These are phyloP conservation scores for Hipparchia semele DNA, from an alignment of 2,888 invertebrate species.

Conservation along the genomic window DNA sequence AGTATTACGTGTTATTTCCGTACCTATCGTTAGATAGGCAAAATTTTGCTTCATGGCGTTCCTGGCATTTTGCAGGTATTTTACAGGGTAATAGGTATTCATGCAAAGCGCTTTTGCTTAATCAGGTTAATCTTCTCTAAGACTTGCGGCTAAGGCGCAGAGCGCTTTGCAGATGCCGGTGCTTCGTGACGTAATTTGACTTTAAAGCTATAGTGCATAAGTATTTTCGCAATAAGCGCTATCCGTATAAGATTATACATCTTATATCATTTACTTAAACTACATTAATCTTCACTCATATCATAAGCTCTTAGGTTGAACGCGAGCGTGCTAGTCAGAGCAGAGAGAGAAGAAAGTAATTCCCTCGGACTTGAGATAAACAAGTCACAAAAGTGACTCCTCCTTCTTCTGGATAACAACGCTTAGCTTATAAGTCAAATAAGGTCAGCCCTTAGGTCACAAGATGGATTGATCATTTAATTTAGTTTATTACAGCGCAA, in stretches of 20 bases:
- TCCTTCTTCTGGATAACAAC: too few relatives aligned
- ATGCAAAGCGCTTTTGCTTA: neutral
- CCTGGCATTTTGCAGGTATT: neutral
- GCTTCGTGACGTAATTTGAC: slow-evolving; percentile 2
- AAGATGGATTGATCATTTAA: too few relatives aligned
- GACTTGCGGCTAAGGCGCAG: neutral
- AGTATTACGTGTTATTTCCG: slow-evolving; percentile 37
- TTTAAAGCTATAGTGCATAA: neutral
- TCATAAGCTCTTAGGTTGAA: too few relatives aligned
- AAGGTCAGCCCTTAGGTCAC: too few relatives aligned
- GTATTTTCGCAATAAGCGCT: neutral
- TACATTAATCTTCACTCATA: too few relatives aligned
- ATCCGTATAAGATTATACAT: neutral
- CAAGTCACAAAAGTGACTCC: too few relatives aligned
- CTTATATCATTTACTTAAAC: too few relatives aligned
- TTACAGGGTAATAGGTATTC: neutral
- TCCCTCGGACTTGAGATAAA: too few relatives aligned
- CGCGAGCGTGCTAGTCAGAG: too few relatives aligned
- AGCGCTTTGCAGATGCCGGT: neutral
- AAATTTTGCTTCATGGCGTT: slow-evolving; percentile 19
- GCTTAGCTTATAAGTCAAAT: too few relatives aligned
- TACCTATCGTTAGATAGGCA: slow-evolving; percentile 31
- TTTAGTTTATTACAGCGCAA: too few relatives aligned
- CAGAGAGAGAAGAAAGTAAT: too few relatives aligned
- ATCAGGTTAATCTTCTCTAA: slow-evolving; percentile 6